Evolutionary conservation across 2,797 vertebrate species (phyloP), one percentile per base, ranked within the genome.

Genomic region (Ispidina picta): DNA sequence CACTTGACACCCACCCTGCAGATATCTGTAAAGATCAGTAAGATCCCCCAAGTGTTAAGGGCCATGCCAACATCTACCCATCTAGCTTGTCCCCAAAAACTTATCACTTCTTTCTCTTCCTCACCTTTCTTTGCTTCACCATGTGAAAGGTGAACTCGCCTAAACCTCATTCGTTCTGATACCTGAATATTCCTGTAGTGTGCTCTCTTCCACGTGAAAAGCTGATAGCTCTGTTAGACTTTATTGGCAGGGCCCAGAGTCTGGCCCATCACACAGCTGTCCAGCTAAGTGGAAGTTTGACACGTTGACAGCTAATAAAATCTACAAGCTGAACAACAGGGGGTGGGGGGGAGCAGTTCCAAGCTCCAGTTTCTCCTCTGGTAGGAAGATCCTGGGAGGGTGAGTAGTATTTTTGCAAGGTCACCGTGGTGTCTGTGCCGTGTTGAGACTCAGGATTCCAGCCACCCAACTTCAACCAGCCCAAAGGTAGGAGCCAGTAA

Each of bases 241-340:
- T 37, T 41, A 82, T 54, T 37, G 68, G 60, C 81, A 81, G 56
- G 22, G 56, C 79, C 60, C 4, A 44, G 80, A 28, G n/a, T 8
- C 74, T 44, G 69, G 41, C 83, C 23, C 65, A 15, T 76, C 86
- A 8, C 0, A 6, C 93, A 94, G 93, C 92, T 94, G 93, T 64
- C 66, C 66, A 39, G 80, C 79, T 93, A 84, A 86, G 80, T 48
- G 88, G 68, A 39, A 75, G 69, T 75, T 63, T 56, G 91, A 88
- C 86, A 55, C 41, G 10, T 43, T 90, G 95, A 88, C 94, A 94
- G 90, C 90, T 74, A 72, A 35, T 62, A 77, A 93, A 90, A n/a
- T 59, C 72, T 92, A 15, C 70, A 80, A 39, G 88, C 81, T 25
- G 83, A 46, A 29, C 29, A 26, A 46, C 54, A 51, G 58, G 88